phyloP scores from a whole-genome alignment of 2,888 invertebrate genomes.

The Eilema depressum region DNA sequence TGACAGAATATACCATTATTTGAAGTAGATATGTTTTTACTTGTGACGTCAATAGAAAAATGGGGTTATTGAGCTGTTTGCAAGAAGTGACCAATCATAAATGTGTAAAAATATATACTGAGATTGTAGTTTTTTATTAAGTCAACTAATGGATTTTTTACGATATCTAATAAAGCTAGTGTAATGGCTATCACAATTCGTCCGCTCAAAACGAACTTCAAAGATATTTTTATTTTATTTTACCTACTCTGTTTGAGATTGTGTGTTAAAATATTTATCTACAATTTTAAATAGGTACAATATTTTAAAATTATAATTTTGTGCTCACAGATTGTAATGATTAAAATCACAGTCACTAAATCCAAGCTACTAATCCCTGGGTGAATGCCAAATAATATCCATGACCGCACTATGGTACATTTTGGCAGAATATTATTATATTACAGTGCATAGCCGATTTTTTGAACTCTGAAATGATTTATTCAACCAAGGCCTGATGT shows the following conservation, averaged over 20 bases:
- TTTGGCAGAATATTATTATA: too few relatives aligned
- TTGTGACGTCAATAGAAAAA: conserved; percentile 22
- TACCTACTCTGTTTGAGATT: background rate
- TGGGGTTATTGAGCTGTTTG: conserved; percentile 18
- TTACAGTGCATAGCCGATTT: too few relatives aligned
- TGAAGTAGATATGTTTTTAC: conserved; percentile 8
- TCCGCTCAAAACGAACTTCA: background rate
- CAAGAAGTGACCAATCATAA: conserved; percentile 9
- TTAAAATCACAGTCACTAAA: background rate
- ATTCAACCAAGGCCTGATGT: too few relatives aligned
- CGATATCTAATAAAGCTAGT: conserved; percentile 1
- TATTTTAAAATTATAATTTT: background rate
- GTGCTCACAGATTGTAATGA: background rate
- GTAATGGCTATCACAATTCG: background rate
- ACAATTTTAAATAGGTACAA: background rate
- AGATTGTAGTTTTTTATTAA: conserved; percentile 6
- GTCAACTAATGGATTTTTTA: conserved; percentile 3
- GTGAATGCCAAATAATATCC: too few relatives aligned
- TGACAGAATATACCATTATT: background rate
- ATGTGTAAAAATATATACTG: background rate
- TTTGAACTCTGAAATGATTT: too few relatives aligned
- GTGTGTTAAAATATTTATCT: background rate
- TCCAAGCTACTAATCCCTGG: too few relatives aligned
- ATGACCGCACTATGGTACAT: too few relatives aligned
- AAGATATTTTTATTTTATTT: background rate